phyloP scores from a whole-genome alignment of 2,888 invertebrate species.

The Tortricodes alternella region DNA sequence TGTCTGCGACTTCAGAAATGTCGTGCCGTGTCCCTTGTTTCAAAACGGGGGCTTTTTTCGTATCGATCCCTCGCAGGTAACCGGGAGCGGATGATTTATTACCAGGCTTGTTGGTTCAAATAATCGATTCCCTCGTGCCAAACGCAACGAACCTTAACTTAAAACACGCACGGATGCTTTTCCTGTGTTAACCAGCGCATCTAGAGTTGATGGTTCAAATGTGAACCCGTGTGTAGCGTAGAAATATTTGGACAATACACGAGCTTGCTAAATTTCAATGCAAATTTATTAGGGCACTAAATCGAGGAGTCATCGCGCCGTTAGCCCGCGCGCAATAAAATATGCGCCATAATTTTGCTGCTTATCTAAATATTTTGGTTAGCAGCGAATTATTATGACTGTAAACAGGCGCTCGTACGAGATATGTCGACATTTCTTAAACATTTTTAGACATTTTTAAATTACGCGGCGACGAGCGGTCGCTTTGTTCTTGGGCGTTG shows the following conservation, averaged over 20 bases:
- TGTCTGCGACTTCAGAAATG: slow-evolving; percentile 59
- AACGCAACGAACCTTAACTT: slow-evolving; percentile 37
- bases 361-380: slow-evolving; percentile 24
- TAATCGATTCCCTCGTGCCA: slow-evolving; percentile 65
- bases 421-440: slow-evolving; percentile 10
- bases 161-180: slow-evolving; percentile 41
- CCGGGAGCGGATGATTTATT: slow-evolving; percentile 79
- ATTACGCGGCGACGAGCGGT: slow-evolving; percentile 11
- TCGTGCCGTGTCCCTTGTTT: slow-evolving; percentile 71
- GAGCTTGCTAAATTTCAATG: slow-evolving; percentile 63
- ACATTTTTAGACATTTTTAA: slow-evolving; percentile 14
- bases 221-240: slow-evolving; percentile 63
- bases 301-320: slow-evolving; percentile 48
- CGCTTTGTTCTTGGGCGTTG: slow-evolving; percentile 4
- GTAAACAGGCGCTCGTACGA: slow-evolving; percentile 17
- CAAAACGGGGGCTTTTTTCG: slow-evolving; percentile 64
- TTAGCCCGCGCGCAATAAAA: slow-evolving; percentile 25
- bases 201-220: slow-evolving; percentile 68
- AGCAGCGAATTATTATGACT: slow-evolving; percentile 28
- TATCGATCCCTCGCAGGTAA: slow-evolving; percentile 77
- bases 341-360: slow-evolving; percentile 34
- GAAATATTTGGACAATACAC: slow-evolving; percentile 70
- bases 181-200: slow-evolving; percentile 48
- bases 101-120: slow-evolving; percentile 77
- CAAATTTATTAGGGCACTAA: slow-evolving; percentile 62